These are phyloP conservation scores for Pseudorhiza aurosa DNA, from an alignment of 30 jellyfish, hydroid and myxozoan genomes.

Conservation along the genomic window DNA sequence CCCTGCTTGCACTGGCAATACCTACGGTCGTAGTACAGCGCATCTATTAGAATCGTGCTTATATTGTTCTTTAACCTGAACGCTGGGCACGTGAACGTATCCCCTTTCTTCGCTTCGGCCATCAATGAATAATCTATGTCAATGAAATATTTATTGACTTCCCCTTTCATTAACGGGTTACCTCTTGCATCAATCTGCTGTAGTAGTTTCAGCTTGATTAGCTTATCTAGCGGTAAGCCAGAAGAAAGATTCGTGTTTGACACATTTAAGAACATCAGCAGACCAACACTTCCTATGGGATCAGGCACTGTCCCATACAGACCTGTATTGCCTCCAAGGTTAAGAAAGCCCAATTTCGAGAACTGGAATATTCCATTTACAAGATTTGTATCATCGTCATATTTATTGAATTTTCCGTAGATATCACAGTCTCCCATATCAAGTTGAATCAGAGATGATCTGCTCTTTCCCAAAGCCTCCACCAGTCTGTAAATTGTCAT, in stretches of 20 bases:
- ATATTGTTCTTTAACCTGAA: slow-evolving; percentile 43
- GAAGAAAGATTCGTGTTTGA: slow-evolving; percentile 25
- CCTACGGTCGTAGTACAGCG: slow-evolving; percentile 52
- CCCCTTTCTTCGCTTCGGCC: slow-evolving; percentile 3
- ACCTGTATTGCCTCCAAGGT: slow-evolving; percentile 51
- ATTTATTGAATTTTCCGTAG: slow-evolving; percentile 42
- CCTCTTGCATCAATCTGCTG: slow-evolving; percentile 52
- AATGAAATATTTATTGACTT: slow-evolving; percentile 13
- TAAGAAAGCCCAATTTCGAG: slow-evolving; percentile 35
- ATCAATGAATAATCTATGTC: slow-evolving; percentile 17
- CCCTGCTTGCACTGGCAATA: slow-evolving; percentile 56
- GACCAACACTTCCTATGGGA: slow-evolving; percentile 41
- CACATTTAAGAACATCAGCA: slow-evolving; percentile 36
- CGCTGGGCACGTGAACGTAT: slow-evolving; percentile 52
- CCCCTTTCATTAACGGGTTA: slow-evolving; percentile 49
- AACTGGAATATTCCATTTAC: slow-evolving; percentile 35
- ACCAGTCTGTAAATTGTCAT: slow-evolving; percentile 25
- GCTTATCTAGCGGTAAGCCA: slow-evolving; percentile 41
- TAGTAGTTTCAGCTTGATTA: slow-evolving; percentile 30
- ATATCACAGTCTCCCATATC: slow-evolving; percentile 51
- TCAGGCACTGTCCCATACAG: slow-evolving; percentile 61
- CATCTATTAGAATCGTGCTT: slow-evolving; percentile 22
- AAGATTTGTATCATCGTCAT: slow-evolving; percentile 42
- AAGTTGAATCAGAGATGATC: slow-evolving; percentile 39
- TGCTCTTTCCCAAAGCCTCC: slow-evolving; percentile 13